Evolutionary conservation across 2,113 vertebrate genomes (phyloP).

Genomic region (Spheniscus mendiculus): DNA sequence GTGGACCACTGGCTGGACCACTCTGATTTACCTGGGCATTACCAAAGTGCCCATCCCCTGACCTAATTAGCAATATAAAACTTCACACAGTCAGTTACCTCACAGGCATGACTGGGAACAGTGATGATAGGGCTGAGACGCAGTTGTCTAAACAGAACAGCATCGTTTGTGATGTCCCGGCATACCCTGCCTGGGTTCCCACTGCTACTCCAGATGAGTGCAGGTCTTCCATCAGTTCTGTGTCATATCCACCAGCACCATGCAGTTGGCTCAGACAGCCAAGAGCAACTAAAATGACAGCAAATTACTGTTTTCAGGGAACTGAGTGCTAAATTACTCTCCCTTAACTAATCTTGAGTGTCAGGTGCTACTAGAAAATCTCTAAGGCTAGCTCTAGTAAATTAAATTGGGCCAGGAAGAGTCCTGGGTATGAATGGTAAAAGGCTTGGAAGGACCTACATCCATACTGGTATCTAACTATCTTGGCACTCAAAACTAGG

Average conservation of each 20-base stretch:
- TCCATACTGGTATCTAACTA: background rate
- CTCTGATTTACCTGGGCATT: background rate
- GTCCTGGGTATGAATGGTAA: background rate
- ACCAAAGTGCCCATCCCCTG: background rate
- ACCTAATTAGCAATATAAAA: background rate
- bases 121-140: background rate
- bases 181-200: background rate
- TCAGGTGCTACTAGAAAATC: background rate
- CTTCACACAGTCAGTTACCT: background rate
- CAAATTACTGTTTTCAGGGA: background rate
- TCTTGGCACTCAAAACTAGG: background rate
- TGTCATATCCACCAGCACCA: background rate
- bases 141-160: background rate
- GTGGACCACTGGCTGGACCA: background rate
- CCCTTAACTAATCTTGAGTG: background rate
- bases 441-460: background rate
- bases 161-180: background rate
- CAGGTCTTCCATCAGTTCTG: background rate
- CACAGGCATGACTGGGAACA: background rate
- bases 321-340: background rate
- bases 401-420: background rate
- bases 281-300: background rate
- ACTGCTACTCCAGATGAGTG: background rate
- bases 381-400: background rate
- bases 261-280: background rate